A percentile compares a stretch with the other conserved stretches of the same genome.
phyloP scores from a whole-genome alignment of 92 coral and sea anemone genomes.

The Bergia puertoricense region DNA sequence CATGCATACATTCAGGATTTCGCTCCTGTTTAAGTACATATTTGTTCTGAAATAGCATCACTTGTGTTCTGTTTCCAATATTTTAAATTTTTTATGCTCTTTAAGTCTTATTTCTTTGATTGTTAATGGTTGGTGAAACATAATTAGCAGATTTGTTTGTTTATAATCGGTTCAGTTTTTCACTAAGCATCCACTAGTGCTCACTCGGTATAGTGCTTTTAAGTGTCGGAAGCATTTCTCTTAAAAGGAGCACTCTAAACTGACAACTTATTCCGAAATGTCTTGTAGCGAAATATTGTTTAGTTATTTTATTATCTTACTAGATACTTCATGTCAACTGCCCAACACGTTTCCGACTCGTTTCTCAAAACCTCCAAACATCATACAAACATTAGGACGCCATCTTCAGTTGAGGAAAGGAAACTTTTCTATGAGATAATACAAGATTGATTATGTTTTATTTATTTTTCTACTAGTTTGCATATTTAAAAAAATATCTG shows the following conservation, averaged over 20 bases:
- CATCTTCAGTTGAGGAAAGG: background rate
- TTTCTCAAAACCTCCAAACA: background rate
- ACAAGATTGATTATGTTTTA: background rate
- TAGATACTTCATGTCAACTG: background rate
- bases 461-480: background rate
- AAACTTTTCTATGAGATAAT: no score
- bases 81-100: no score
- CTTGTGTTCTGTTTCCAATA: background rate
- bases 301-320: no score
- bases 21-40: no score
- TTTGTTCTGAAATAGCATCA: no score
- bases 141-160: no score
- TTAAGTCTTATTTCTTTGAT: no score
- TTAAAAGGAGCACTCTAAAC: background rate
- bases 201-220: background rate
- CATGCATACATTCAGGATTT: background rate
- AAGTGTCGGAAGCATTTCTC: background rate
- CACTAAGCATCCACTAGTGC: background rate
- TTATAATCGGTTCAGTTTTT: no score
- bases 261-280: no score
- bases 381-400: background rate
- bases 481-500: no score
- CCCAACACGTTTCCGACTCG: no score
- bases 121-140: no score
- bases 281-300: background rate